Evolutionary conservation across 92 coral and sea anemone genomes (phyloP).

Genomic region (Phenganax subtilis): DNA sequence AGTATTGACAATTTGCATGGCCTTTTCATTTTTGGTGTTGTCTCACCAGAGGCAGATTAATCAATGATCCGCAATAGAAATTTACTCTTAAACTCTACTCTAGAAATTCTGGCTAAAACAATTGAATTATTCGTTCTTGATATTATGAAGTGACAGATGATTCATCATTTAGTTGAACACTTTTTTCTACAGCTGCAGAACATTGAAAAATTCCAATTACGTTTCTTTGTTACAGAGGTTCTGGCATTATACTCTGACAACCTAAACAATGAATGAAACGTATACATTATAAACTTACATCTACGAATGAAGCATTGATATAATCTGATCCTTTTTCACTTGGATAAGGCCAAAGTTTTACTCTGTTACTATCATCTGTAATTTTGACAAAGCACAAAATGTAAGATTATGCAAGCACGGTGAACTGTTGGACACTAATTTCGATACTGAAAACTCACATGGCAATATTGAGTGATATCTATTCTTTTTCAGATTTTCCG

Average conservation of each 20-base stretch:
- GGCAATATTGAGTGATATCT: constrained; percentile 84
- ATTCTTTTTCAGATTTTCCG: constrained; percentile 84
- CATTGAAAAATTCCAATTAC: no score
- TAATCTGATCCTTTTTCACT: constrained; percentile 91
- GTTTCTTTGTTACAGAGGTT: neutral
- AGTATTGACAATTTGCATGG: no score
- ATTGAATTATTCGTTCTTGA: no score
- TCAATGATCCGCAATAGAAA: no score
- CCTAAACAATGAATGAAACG: neutral
- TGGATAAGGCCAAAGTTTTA: constrained; percentile 82
- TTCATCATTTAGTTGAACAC: no score
- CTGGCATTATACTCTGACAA: neutral
- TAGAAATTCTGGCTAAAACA: no score
- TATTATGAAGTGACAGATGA: no score
- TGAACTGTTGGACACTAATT: neutral
- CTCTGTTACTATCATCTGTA: constrained; percentile 79
- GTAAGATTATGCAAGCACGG: neutral
- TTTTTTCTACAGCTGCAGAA: no score
- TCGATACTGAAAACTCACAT: constrained; percentile 53
- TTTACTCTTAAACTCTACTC: no score
- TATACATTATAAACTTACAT: constrained; percentile 54
- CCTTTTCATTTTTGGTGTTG: no score
- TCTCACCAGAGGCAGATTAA: no score
- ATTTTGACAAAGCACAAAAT: neutral
- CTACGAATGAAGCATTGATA: constrained; percentile 85